These are phyloP conservation scores for Lacerta viridis DNA, from an alignment of 2,797 vertebrate species.

Conservation along the genomic window DNA sequence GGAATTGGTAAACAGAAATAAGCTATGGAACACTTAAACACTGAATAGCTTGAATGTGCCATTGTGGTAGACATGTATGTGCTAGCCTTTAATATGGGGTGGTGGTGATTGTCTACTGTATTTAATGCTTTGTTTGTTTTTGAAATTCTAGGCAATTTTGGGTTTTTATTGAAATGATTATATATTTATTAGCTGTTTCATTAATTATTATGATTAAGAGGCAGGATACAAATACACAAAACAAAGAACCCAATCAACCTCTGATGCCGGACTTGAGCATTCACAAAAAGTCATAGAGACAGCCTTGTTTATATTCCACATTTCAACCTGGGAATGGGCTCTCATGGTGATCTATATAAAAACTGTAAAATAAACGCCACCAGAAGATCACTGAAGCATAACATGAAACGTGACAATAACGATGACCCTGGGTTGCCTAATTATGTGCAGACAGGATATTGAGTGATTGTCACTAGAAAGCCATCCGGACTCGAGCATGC, in stretches of 20 bases:
- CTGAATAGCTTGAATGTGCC: conserved; percentile 53
- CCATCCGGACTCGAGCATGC: too few species aligned
- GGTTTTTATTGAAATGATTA: not conserved
- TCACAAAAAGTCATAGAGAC: not conserved
- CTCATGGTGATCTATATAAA: not conserved
- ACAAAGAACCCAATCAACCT: conserved; percentile 12
- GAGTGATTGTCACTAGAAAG: not conserved
- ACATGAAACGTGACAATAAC: not conserved
- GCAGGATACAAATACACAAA: not conserved
- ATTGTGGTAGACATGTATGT: too few species aligned
- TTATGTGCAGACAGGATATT: not conserved
- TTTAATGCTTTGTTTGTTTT: not conserved
- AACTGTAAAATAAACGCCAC: not conserved
- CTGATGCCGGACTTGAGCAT: not conserved
- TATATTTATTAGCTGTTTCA: not conserved
- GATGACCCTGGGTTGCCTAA: not conserved
- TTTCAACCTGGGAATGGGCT: not conserved
- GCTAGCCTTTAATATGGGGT: not conserved
- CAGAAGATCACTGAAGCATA: not conserved
- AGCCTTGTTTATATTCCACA: not conserved
- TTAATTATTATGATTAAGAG: conserved; percentile 7
- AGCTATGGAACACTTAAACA: conserved; percentile 65
- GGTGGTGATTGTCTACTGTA: not conserved
- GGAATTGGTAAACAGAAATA: conserved; percentile 66
- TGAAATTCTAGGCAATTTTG: not conserved